Evolutionary conservation across 2,113 vertebrate genomes (phyloP).

Genomic region (Saccopteryx leptura): DNA sequence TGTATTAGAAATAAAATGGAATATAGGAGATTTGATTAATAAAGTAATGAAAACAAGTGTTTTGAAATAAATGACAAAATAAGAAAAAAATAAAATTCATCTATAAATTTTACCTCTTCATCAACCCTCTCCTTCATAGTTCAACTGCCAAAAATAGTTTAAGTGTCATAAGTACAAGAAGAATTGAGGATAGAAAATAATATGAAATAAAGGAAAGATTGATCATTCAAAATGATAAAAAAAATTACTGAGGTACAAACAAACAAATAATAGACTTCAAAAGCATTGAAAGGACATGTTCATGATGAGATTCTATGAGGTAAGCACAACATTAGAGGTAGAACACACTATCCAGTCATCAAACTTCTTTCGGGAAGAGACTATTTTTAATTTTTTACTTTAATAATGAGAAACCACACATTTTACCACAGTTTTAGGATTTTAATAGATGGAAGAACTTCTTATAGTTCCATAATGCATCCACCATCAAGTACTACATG

Average conservation of each 20-base stretch:
- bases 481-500: background rate
- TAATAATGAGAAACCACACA: background rate
- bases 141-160: background rate
- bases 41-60: background rate
- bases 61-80: background rate
- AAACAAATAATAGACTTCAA: background rate
- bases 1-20: background rate
- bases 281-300: background rate
- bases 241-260: background rate
- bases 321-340: background rate
- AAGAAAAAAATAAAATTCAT: background rate
- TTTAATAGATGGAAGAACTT: background rate
- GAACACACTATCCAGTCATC: background rate
- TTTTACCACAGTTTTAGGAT: conserved; percentile 2
- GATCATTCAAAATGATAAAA: background rate
- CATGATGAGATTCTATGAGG: background rate
- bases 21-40: background rate
- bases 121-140: background rate
- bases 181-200: background rate
- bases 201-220: background rate
- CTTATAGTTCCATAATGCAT: background rate
- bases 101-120: background rate
- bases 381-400: background rate
- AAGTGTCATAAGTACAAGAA: background rate
- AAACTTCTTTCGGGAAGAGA: background rate